These are phyloP conservation scores for Chelon auratus DNA, from an alignment of 2,797 vertebrate genomes.

Conservation along the genomic window DNA sequence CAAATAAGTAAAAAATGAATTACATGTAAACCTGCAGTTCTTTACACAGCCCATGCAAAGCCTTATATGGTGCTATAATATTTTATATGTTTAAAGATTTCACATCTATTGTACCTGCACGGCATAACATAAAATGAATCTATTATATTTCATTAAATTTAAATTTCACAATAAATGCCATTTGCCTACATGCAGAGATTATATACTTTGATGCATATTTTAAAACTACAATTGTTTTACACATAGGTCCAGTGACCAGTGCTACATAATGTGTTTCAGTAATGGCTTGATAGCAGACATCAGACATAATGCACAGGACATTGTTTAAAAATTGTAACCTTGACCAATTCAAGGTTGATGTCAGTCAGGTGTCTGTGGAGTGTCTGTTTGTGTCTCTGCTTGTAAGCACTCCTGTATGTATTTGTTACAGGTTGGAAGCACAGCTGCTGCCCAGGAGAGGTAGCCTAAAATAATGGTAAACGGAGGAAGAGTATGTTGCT, in stretches of 20 bases:
- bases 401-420: neutral
- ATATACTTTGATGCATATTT: no score
- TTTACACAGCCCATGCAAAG: neutral
- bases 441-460: neutral
- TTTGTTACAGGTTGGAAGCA: neutral
- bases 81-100: neutral
- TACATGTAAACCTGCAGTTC: neutral
- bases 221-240: no score
- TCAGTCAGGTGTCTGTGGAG: neutral
- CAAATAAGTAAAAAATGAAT: neutral
- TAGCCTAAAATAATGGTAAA: slow-evolving; percentile 2
- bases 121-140: neutral
- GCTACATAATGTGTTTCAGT: no score
- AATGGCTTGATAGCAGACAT: neutral
- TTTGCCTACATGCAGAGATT: no score
- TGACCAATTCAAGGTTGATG: neutral
- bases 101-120: neutral
- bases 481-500: neutral
- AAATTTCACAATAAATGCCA: no score
- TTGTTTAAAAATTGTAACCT: neutral
- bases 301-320: slow-evolving; percentile 5
- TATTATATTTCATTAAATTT: no score
- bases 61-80: neutral
- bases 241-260: no score
- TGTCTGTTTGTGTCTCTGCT: neutral